These are phyloP conservation scores for Datnioides undecimradiatus DNA, from an alignment of 2,113 vertebrate species.

Conservation along the genomic window DNA sequence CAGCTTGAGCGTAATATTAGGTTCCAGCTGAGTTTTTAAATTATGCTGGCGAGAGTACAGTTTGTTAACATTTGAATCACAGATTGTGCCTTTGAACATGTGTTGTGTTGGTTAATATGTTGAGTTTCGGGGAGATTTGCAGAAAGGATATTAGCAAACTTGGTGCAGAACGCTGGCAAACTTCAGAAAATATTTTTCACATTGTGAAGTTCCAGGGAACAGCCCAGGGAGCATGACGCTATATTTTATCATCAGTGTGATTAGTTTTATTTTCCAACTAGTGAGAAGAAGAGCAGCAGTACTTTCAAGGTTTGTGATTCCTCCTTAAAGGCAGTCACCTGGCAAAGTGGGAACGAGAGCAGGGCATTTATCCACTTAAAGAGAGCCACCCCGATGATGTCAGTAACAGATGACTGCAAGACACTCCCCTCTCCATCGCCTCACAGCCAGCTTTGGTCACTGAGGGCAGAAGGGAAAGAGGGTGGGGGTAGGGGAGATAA, in stretches of 20 bases:
- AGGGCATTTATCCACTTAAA: conserved; percentile 83
- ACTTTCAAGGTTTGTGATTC: conserved; percentile 80
- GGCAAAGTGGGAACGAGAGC: conserved; percentile 82
- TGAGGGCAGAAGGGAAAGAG: conserved; percentile 72
- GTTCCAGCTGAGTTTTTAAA: background rate
- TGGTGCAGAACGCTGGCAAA: conserved; percentile 37
- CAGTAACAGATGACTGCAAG: conserved; percentile 79
- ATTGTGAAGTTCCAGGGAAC: conserved; percentile 43
- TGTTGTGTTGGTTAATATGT: conserved; percentile 15
- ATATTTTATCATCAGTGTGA: conserved; percentile 68
- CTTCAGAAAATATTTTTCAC: conserved; percentile 61
- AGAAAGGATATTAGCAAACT: conserved; percentile 36
- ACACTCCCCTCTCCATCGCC: conserved; percentile 72
- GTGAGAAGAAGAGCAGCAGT: conserved; percentile 56
- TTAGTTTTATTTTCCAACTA: conserved; percentile 73
- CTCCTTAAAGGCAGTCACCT: conserved; percentile 85
- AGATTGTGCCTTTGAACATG: background rate
- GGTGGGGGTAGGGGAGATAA: conserved; percentile 81
- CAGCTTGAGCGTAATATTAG: background rate
- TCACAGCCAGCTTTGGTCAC: conserved; percentile 71
- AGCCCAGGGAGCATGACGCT: conserved; percentile 39
- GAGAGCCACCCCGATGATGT: conserved; percentile 77
- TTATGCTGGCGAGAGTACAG: background rate
- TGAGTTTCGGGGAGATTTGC: conserved; percentile 6
- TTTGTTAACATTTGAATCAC: background rate